Conservation (phyloP, 2,888 invertebrate species). For the Drosophila recens region DNA sequence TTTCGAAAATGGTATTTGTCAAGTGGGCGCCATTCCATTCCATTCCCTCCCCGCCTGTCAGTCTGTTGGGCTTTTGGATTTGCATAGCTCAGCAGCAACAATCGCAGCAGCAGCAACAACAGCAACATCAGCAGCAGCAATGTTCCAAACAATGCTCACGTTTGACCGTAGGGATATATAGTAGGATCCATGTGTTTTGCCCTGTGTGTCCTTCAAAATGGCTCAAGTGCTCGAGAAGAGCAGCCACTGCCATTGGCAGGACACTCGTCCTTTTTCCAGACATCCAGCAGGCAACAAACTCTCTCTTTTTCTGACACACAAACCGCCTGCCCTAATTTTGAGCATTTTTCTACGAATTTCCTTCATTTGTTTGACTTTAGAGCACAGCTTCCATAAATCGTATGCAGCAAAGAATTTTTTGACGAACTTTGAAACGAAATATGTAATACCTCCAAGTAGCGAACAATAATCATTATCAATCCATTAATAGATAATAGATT, state of each 20-base stretch:
- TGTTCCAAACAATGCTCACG: conserved; percentile 59
- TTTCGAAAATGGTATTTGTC: conserved; percentile 84
- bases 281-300: conserved; percentile 7
- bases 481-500: not conserved
- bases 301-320: conserved; percentile 61
- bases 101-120: conserved; percentile 40
- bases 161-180: conserved; percentile 58
- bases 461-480: not conserved
- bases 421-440: not conserved
- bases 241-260: conserved; percentile 34
- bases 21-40: conserved; percentile 60
- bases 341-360: conserved; percentile 36
- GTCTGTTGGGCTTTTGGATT: conserved; percentile 72
- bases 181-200: conserved; percentile 67
- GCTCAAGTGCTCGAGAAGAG: conserved; percentile 68
- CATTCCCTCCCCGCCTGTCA: conserved; percentile 8
- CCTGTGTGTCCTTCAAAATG: conserved; percentile 73
- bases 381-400: not conserved
- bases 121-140: conserved; percentile 35
- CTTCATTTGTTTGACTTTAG: conserved; percentile 26
- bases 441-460: not conserved
- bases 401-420: not conserved
- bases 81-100: conserved; percentile 75
- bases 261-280: conserved; percentile 13
- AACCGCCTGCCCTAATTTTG: conserved; percentile 73